These are phyloP conservation scores for Lamprologus sp. DNA, from an alignment of 2,113 vertebrate genomes.

Conservation along the genomic window DNA sequence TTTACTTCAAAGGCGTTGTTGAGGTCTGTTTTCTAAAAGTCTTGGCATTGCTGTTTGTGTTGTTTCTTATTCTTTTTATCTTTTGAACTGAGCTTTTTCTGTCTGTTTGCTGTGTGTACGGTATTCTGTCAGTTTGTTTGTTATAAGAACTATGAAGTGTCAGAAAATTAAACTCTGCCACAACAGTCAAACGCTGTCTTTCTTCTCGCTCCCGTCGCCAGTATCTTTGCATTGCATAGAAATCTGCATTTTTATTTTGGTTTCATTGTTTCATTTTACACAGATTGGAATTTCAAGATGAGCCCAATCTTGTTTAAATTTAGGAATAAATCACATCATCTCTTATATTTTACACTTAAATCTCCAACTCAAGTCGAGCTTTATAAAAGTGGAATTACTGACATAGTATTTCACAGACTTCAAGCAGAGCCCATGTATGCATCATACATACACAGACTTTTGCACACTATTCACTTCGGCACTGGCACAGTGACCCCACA, in stretches of 20 bases:
- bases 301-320: neutral
- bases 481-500: accelerated
- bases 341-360: neutral
- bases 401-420: neutral
- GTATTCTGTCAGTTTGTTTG: slow-evolving; percentile 54
- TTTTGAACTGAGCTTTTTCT: slow-evolving; percentile 49
- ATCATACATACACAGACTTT: neutral
- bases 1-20: neutral
- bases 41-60: slow-evolving; percentile 50
- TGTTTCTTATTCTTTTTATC: slow-evolving; percentile 41
- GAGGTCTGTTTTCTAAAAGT: slow-evolving; percentile 36
- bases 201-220: neutral
- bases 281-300: neutral
- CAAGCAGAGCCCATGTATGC: neutral
- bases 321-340: neutral
- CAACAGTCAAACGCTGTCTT: neutral
- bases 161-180: slow-evolving; percentile 62
- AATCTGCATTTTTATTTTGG: neutral
- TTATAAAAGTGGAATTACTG: neutral
- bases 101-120: slow-evolving; percentile 51
- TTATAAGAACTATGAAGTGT: slow-evolving; percentile 50
- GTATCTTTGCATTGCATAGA: neutral
- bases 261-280: neutral
- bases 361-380: neutral
- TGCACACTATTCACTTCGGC: accelerated